phyloP scores from a whole-genome alignment of 2,113 vertebrate genomes.

The Chlamydotis undulata region DNA sequence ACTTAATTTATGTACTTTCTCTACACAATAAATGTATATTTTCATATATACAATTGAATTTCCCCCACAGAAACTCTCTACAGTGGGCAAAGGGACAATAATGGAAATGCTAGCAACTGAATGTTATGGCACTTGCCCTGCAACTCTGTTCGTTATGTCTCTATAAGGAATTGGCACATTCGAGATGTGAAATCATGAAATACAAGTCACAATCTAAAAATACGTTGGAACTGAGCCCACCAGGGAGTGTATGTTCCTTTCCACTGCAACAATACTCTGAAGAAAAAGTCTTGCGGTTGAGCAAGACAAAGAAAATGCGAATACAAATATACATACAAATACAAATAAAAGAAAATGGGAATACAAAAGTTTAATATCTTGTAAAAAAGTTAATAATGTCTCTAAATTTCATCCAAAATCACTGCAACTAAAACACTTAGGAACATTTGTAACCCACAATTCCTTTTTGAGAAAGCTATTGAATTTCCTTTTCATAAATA shows the following conservation, averaged over 20 bases:
- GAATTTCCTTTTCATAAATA: not conserved
- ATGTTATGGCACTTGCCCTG: not conserved
- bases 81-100: not conserved
- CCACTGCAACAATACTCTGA: constrained; percentile 50
- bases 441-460: not conserved
- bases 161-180: constrained; percentile 42
- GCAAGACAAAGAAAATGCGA: constrained; percentile 39
- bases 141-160: constrained; percentile 35
- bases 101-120: not conserved
- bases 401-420: not conserved
- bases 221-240: constrained; percentile 3
- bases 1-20: not conserved
- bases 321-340: too few species aligned
- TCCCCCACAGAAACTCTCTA: not conserved
- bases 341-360: not conserved
- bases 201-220: constrained; percentile 34
- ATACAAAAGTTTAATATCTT: constrained; percentile 11
- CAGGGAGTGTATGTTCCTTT: constrained; percentile 42
- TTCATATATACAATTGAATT: not conserved
- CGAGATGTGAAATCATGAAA: not conserved
- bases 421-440: not conserved
- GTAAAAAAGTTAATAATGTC: not conserved
- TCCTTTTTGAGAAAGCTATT: not conserved
- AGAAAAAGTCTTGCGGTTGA: constrained; percentile 26
- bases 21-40: not conserved